Base-by-base conservation (phyloP, 92 coral and sea anemone species). In the Heliopora coerulea region DNA sequence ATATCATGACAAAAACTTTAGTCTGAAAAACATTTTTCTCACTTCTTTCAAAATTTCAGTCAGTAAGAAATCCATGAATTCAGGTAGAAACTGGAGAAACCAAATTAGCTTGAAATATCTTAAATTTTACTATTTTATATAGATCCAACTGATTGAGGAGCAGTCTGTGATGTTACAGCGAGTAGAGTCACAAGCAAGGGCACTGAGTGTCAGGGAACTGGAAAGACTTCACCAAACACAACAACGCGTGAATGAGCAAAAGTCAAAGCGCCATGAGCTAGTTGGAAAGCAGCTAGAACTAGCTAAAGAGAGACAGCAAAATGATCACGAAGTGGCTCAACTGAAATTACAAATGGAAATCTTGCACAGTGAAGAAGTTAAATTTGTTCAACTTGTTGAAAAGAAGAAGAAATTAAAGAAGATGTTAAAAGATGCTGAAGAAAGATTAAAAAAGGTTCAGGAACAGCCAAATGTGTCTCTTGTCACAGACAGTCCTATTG, bases 91-190 rank as follows among this genome's bases (percentile, higher is more conserved):
- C n/a, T n/a, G n/a, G n/a, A n/a, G n/a, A n/a, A n/a, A n/a, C n/a
- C n/a, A n/a, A n/a, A n/a, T n/a, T n/a, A n/a, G n/a, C n/a, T 26
- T 23, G 33, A 7, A 6, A 27, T 19, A 18, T 3, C 12, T 20
- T 19, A 34, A 32, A 14, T 25, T 70, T 8, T 18, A 34, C 19
- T 0, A 1, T 0, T 27, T 21, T 78, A 28, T 33, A 17, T 50
- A 92, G 97, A 85, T 91, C 30, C 80, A 78, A 35, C 79, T 92
- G n/a, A 74, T 92, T 0, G 97, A 89, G 48, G 97, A 92, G 67
- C 96, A 92, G 48, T 87, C 87, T 40, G 82, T 84, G 56, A 62
- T 89, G n/a, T 49, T 87, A 40, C 89, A 83, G 60, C 88, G 79
- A 74, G 72, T 85, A n/a, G 86, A 78, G n/a, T 66, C 82, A 67